Percentiles rank a stretch among this genome's conserved stretches.
These are phyloP conservation scores for Nixonia krombeini DNA, from an alignment of 1,140 invertebrate genomes.

Conservation along the genomic window DNA sequence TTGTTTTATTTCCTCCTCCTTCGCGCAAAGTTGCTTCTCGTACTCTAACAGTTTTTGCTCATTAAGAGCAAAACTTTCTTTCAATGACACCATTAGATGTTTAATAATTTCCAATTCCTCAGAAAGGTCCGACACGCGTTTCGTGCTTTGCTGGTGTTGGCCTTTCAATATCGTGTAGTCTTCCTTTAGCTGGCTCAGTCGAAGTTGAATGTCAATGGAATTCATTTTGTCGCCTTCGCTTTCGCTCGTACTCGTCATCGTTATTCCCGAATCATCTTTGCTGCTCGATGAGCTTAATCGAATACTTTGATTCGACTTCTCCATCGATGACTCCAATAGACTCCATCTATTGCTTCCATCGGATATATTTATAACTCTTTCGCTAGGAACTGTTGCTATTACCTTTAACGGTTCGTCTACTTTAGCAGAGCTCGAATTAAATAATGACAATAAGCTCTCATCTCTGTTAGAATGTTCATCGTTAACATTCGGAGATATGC, in stretches of 20 bases:
- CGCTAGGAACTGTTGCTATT: conserved; percentile 20
- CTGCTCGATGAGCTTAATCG: conserved; percentile 35
- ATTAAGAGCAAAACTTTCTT: conserved; percentile 36
- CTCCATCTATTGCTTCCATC: conserved; percentile 12
- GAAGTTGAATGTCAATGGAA: conserved; percentile 20
- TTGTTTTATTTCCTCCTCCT: conserved; percentile 42
- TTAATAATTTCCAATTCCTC: conserved; percentile 50
- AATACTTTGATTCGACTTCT: conserved; percentile 13
- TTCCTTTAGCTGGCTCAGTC: conserved; percentile 41
- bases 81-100: conserved; percentile 33
- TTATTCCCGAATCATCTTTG: conserved; percentile 62
- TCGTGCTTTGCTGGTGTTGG: conserved; percentile 30
- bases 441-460: conserved; percentile 23
- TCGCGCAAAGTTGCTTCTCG: conserved; percentile 20
- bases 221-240: conserved; percentile 12
- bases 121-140: conserved; percentile 43
- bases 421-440: conserved; percentile 11
- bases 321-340: conserved; percentile 4
- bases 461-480: neutral
- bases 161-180: conserved; percentile 44
- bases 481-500: too few species aligned
- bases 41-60: conserved; percentile 47
- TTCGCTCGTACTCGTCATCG: conserved; percentile 24
- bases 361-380: conserved; percentile 20
- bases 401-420: conserved; percentile 8